These are phyloP conservation scores for Labeo rohita DNA, from an alignment of 2,113 vertebrate species.

Conservation along the genomic window DNA sequence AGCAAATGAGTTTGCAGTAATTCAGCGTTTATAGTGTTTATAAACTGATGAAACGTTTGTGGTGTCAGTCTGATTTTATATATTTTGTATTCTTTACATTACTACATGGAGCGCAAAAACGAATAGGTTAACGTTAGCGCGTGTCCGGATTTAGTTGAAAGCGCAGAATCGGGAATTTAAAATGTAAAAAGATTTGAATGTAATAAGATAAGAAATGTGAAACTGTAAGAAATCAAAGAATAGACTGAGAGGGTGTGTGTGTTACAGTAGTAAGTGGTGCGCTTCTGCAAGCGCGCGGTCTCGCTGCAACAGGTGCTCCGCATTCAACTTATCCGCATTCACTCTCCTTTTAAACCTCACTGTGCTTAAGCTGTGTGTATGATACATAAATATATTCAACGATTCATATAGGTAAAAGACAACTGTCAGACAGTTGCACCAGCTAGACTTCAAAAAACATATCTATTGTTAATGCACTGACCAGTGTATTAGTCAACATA, in stretches of 20 bases:
- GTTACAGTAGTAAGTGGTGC: not conserved
- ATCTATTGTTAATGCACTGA: not conserved
- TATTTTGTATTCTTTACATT: not conserved
- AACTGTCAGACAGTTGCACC: not conserved
- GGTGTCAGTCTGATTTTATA: not conserved
- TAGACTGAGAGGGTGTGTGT: not conserved
- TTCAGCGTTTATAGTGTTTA: not conserved
- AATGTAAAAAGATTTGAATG: not conserved
- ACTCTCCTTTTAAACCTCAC: not conserved
- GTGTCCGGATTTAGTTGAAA: not conserved
- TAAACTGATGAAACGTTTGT: not conserved
- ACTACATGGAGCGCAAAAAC: not conserved
- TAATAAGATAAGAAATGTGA: not conserved
- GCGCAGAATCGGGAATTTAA: not conserved
- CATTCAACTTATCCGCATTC: not conserved
- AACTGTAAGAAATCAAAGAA: not conserved
- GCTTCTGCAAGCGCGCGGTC: not conserved
- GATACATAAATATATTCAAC: not conserved
- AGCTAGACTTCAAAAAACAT: not conserved
- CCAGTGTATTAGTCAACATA: not conserved
- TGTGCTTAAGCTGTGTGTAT: not conserved
- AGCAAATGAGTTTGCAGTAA: not conserved
- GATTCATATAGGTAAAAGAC: not conserved
- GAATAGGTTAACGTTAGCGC: too few species aligned
- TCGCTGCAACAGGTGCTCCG: constrained; percentile 33